phyloP scores from a whole-genome alignment of 2,113 vertebrate species.

The Nothoprocta perdicaria region DNA sequence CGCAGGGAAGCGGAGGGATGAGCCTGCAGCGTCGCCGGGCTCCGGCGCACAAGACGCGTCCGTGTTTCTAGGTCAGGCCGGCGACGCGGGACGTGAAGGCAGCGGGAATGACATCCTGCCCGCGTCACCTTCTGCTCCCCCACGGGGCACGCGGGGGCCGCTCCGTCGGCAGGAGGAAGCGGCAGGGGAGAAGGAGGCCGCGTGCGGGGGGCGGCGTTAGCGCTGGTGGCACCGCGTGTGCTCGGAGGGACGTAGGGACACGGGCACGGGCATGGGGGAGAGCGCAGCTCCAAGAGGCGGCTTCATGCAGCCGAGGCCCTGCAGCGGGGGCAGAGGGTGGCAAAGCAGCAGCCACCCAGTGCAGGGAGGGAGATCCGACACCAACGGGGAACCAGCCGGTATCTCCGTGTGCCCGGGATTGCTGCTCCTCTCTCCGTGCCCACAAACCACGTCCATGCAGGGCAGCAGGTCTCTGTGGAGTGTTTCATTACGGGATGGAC shows the following conservation, averaged over 20 bases:
- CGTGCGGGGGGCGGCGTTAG: not conserved
- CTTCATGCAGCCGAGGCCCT: accelerated
- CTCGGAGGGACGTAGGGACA: not conserved
- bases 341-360: not conserved
- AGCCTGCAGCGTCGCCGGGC: constrained; percentile 64
- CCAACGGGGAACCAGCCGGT: accelerated
- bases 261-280: not conserved
- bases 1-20: constrained; percentile 65
- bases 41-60: constrained; percentile 33
- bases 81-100: constrained; percentile 45
- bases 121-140: constrained; percentile 54
- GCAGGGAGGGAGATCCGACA: not conserved
- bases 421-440: not conserved
- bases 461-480: not conserved
- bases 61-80: constrained; percentile 71
- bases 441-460: not conserved
- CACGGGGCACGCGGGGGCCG: not conserved
- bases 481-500: constrained; percentile 56
- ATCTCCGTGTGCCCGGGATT: accelerated
- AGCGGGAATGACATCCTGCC: constrained; percentile 40
- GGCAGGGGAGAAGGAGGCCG: not conserved
- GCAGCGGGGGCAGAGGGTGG: accelerated
- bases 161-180: not conserved
- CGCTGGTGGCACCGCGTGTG: accelerated
- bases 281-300: accelerated